phyloP scores from a whole-genome alignment of 2,797 vertebrate species.

The Dendrocincla tyrannina region DNA sequence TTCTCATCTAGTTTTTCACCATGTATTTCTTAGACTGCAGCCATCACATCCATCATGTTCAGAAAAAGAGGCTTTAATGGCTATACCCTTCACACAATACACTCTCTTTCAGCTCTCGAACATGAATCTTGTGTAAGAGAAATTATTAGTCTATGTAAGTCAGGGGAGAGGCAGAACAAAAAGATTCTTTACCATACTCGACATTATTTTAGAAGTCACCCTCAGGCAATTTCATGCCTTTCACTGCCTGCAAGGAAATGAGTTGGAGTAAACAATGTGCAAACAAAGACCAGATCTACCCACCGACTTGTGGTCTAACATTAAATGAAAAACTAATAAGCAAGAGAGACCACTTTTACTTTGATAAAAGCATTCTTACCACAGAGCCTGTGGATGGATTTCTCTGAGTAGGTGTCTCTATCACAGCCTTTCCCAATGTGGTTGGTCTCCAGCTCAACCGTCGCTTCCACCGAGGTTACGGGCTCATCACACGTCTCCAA shows the following conservation, averaged over 20 bases:
- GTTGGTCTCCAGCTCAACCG: conserved; percentile 90
- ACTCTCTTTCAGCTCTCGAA: neutral
- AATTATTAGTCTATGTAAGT: neutral
- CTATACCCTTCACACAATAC: neutral
- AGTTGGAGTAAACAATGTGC: neutral
- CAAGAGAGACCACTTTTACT: neutral
- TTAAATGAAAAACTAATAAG: neutral
- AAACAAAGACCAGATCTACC: neutral
- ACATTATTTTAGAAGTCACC: neutral
- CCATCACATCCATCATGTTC: neutral
- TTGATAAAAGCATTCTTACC: conserved; percentile 76
- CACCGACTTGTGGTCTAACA: neutral
- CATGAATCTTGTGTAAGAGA: neutral
- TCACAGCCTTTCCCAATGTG: conserved; percentile 98
- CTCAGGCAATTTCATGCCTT: neutral
- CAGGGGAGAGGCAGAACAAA: neutral
- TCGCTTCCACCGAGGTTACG: conserved; percentile 87
- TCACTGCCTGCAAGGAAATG: neutral
- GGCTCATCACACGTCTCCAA: conserved; percentile 94
- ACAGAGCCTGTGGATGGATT: conserved; percentile 94
- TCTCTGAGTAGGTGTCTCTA: conserved; percentile 96
- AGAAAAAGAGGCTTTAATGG: neutral
- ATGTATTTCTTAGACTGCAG: neutral
- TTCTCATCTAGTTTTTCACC: neutral
- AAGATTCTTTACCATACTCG: neutral